phyloP scores from a whole-genome alignment of 2,797 vertebrate genomes.

The Urosaurus nigricauda region DNA sequence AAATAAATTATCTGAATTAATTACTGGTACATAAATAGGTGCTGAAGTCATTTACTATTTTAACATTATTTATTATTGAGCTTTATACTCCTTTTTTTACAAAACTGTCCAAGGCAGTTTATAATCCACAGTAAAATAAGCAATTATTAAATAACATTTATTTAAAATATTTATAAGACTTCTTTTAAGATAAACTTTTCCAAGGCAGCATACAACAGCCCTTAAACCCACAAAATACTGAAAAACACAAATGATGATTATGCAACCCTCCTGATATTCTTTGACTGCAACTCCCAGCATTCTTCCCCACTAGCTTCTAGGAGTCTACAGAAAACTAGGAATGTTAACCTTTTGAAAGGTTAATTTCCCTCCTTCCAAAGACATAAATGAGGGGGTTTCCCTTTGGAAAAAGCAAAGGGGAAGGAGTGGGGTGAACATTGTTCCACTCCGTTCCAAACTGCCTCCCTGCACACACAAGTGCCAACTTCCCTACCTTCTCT shows the following conservation, averaged over 20 bases:
- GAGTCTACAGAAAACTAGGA: too few relatives aligned
- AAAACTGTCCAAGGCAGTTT: not conserved
- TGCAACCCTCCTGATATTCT: too few relatives aligned
- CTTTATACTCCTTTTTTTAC: not conserved
- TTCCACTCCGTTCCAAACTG: too few relatives aligned
- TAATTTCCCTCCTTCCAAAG: too few relatives aligned
- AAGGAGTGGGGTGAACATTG: too few relatives aligned
- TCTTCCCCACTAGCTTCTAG: too few relatives aligned
- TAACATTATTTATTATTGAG: not conserved
- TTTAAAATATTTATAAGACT: not conserved
- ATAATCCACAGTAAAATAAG: not conserved
- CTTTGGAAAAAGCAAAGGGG: too few relatives aligned
- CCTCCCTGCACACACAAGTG: too few relatives aligned
- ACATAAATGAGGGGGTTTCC: too few relatives aligned
- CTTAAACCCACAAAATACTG: not conserved
- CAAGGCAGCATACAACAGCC: not conserved
- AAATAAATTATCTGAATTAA: constrained; percentile 1
- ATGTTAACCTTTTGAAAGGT: too few relatives aligned
- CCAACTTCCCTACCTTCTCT: too few relatives aligned
- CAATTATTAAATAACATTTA: not conserved
- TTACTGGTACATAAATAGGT: not conserved
- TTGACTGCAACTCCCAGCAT: too few relatives aligned
- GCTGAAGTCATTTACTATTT: not conserved
- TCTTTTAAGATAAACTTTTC: not conserved
- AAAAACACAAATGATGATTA: not conserved